Conservation (phyloP, 2,797 vertebrate species). For the Dallia pectoralis region DNA sequence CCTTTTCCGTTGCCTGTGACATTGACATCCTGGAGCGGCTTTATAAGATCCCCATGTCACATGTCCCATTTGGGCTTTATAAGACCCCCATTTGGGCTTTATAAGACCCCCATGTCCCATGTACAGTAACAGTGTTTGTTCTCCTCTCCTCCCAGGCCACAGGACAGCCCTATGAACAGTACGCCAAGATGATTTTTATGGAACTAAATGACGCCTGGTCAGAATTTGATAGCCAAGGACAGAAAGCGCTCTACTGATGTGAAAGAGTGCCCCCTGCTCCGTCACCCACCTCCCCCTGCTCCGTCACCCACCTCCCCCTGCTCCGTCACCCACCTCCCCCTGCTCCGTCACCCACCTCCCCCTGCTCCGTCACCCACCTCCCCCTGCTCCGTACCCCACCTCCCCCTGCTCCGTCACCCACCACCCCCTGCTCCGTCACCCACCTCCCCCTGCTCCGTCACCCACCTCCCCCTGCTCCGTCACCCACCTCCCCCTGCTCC, state of each 20-base stretch:
- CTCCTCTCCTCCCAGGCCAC: constrained; percentile 81
- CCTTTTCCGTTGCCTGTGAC: not conserved
- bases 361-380: too few species aligned
- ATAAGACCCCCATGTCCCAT: not conserved
- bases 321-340: too few species aligned
- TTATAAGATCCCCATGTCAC: too few species aligned
- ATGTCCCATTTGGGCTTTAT: not conserved
- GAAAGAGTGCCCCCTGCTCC: not conserved
- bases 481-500: too few species aligned
- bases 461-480: too few species aligned
- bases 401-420: too few species aligned
- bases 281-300: too few species aligned
- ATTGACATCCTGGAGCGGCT: not conserved
- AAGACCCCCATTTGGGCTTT: not conserved
- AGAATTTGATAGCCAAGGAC: constrained; percentile 99
- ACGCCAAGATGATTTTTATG: constrained; percentile 99
- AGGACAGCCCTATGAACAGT: constrained; percentile 98
- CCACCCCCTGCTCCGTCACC: too few species aligned
- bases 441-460: too few species aligned
- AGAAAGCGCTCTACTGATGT: constrained; percentile 92
- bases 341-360: too few species aligned
- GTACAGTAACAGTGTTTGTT: not conserved
- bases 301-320: too few species aligned
- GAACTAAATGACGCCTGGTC: constrained; percentile 99
- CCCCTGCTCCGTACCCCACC: too few species aligned